Evolutionary conservation across 2,888 invertebrate genomes (phyloP).

Genomic region (Chymomyza procnemis): DNA sequence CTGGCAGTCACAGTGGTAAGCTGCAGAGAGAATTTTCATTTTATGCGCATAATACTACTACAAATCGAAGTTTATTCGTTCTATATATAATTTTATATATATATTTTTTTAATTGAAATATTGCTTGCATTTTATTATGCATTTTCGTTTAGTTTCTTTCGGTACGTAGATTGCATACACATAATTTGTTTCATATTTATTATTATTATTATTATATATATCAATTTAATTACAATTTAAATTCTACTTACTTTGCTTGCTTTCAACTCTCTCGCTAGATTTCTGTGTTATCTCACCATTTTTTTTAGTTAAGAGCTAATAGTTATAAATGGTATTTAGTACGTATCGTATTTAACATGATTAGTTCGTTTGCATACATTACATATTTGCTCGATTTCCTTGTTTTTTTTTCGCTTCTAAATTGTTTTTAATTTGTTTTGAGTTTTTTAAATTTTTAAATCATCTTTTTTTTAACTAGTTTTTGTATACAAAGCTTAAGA

Average conservation of each 20-base stretch:
- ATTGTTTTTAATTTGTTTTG: neutral
- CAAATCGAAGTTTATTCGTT: constrained; percentile 53
- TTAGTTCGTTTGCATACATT: constrained; percentile 27
- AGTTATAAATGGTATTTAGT: constrained; percentile 52
- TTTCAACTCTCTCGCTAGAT: constrained; percentile 41
- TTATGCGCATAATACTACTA: constrained; percentile 47
- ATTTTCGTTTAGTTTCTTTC: constrained; percentile 21
- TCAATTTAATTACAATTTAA: constrained; percentile 45
- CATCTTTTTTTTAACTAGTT: constrained; percentile 1
- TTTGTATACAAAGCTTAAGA: constrained; percentile 29
- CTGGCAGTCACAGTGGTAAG: neutral
- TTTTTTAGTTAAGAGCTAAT: constrained; percentile 50
- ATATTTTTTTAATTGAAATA: constrained; percentile 60
- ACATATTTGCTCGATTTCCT: constrained; percentile 5
- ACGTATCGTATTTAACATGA: constrained; percentile 45
- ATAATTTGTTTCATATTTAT: constrained; percentile 23
- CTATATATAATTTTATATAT: constrained; percentile 33
- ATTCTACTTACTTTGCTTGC: constrained; percentile 61
- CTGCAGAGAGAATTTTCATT: neutral
- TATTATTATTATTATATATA: constrained; percentile 11
- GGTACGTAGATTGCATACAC: constrained; percentile 48
- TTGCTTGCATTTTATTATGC: constrained; percentile 54
- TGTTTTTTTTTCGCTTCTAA: constrained; percentile 13
- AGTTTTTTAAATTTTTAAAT: constrained; percentile 10
- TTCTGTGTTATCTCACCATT: constrained; percentile 37